Evolutionary conservation across 92 coral and sea anemone genomes (phyloP), one percentile per base, ranked within the genome.

Genomic region (Ricordea florida): DNA sequence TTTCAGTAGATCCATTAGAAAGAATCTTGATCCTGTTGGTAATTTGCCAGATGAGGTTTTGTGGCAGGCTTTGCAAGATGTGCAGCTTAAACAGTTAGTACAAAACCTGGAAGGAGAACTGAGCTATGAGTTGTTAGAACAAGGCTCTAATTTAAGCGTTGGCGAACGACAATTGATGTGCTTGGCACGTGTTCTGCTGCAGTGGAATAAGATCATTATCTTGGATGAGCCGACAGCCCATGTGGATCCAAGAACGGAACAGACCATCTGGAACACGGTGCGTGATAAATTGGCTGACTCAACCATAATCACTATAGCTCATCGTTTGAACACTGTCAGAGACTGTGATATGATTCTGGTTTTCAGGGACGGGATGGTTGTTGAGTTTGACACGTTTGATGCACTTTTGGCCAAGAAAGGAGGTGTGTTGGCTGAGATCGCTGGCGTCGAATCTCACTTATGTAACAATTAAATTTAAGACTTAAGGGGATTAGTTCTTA

Each of bases 191-290:
- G 87, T 88, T 42, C 65, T 88, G 52, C 50, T 88, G 27, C 87
- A 85, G 36, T 62, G 72, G 66, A 85, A 75, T 59, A 89, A 79
- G 61, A 89, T 89, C 27, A 57, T 85, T 23, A 71, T 89, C 44
- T 80, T 89, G 88, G 94, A 89, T 50, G 91, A 89, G 40, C 91
- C 94, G 30, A 85, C 94, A 3, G 94, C 94, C 27, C 82, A 89
- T 47, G 94, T 89, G 29, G 94, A 89, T 43, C 87, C 87, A 69
- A 82, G 80, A 3, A 89, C 94, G 10, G 94, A 89, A 26, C 57
- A 65, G 47, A 65, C 72, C 30, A 65, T 65, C 42, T 46, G 57
- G 72, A 47, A 32, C 1, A 32, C 47, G 14, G 72, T 65, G 45
- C 45, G 47, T 36, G 66, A 60, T 17, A 60, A 60, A 37, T 47